A percentile compares a stretch with the other conserved stretches of the same genome.
Evolutionary conservation across 1,140 invertebrate genomes (phyloP).

Genomic region (Diachasmimorpha longicaudata): DNA sequence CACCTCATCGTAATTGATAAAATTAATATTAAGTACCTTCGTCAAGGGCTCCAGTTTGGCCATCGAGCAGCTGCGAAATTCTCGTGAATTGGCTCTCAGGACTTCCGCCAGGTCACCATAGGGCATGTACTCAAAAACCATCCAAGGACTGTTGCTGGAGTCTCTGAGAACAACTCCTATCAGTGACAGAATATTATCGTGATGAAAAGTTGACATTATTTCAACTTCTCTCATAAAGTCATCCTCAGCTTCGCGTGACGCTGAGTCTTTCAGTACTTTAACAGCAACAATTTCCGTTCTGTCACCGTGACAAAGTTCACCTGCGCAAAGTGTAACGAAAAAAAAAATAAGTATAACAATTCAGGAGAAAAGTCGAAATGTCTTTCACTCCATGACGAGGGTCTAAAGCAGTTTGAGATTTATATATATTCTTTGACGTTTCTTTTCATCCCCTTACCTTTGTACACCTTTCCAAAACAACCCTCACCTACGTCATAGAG

Average conservation of each 20-base stretch:
- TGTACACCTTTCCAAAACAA: slow-evolving; percentile 91
- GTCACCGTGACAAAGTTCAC: slow-evolving; percentile 64
- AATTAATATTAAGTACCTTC: slow-evolving; percentile 45
- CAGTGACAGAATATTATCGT: slow-evolving; percentile 85
- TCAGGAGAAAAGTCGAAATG: slow-evolving; percentile 2
- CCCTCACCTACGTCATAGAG: slow-evolving; percentile 86
- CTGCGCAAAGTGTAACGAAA: slow-evolving; percentile 36
- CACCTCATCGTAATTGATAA: not conserved
- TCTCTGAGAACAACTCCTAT: slow-evolving; percentile 81
- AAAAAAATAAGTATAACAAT: not conserved
- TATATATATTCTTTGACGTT: not conserved
- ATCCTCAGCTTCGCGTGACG: slow-evolving; percentile 80
- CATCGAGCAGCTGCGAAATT: slow-evolving; percentile 50
- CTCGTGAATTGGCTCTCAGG: slow-evolving; percentile 71
- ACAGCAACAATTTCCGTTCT: slow-evolving; percentile 75
- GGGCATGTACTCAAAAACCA: slow-evolving; percentile 94
- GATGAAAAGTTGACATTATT: slow-evolving; percentile 88
- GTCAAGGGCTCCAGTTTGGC: slow-evolving; percentile 54
- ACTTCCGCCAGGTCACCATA: slow-evolving; percentile 87
- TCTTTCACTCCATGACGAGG: not conserved
- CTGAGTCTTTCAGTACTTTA: slow-evolving; percentile 84
- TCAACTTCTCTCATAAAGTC: slow-evolving; percentile 89
- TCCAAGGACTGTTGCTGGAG: slow-evolving; percentile 77
- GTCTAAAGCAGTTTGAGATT: not conserved
- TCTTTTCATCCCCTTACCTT: slow-evolving; percentile 66